Evolutionary conservation across 2,113 vertebrate genomes (phyloP).

Genomic region (Hyla sarda): DNA sequence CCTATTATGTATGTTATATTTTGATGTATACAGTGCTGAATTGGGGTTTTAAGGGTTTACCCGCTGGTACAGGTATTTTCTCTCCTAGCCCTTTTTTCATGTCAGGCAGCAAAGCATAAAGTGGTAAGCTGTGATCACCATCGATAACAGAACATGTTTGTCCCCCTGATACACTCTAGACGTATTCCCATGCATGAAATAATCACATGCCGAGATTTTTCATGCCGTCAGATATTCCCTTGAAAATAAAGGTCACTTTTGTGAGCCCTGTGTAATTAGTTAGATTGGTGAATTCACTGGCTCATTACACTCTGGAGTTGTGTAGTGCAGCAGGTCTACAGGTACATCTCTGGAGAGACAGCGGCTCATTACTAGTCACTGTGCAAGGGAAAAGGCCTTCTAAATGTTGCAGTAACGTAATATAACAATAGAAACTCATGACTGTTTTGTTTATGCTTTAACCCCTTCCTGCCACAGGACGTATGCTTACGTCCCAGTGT

Average conservation of each 20-base stretch:
- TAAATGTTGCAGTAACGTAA: background rate
- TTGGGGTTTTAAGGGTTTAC: background rate
- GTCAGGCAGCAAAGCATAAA: background rate
- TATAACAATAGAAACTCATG: background rate
- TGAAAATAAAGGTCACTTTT: conserved; percentile 58
- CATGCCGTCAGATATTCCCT: conserved; percentile 53
- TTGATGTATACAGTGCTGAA: background rate
- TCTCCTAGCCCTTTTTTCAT: background rate
- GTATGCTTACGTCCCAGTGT: too few relatives aligned
- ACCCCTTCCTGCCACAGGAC: too few relatives aligned
- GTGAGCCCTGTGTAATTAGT: conserved; percentile 56
- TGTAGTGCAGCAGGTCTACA: conserved; percentile 51
- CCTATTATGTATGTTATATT: too few relatives aligned
- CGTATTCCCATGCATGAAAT: conserved; percentile 23
- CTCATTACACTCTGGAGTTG: conserved; percentile 57
- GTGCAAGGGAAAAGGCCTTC: conserved; percentile 4
- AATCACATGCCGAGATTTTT: conserved; percentile 45
- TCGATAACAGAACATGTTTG: conserved; percentile 36
- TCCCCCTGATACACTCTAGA: conserved; percentile 4
- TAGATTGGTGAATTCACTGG: conserved; percentile 59
- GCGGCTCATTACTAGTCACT: conserved; percentile 51
- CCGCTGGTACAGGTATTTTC: background rate
- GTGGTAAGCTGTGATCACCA: background rate
- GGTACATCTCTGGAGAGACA: conserved; percentile 42
- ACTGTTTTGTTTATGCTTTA: background rate